phyloP scores from a whole-genome alignment of 2,113 vertebrate genomes.

The Trichechus manatus region DNA sequence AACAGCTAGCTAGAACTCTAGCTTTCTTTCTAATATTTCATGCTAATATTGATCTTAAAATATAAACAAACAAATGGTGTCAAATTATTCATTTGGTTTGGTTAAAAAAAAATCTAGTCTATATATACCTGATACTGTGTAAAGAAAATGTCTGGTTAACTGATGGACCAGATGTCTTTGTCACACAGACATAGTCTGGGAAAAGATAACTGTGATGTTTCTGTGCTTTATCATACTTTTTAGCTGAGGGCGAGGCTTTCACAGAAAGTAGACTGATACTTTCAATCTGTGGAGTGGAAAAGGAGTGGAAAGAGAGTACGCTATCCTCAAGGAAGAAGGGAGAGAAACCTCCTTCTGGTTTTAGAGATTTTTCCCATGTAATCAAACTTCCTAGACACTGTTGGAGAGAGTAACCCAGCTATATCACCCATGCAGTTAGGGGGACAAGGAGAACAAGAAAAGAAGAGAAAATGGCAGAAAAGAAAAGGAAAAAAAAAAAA shows the following conservation, averaged over 20 bases:
- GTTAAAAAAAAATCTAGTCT: background rate
- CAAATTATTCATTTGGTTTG: background rate
- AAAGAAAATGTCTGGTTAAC: background rate
- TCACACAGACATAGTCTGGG: background rate
- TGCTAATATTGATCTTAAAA: background rate
- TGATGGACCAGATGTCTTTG: background rate
- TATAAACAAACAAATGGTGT: background rate
- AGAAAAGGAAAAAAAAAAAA: background rate
- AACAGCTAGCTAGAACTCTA: background rate
- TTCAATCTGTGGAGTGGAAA: background rate
- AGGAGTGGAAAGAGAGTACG: background rate
- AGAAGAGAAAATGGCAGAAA: too few relatives aligned
- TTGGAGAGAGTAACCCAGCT: background rate
- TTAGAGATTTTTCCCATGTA: background rate
- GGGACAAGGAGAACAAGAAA: background rate
- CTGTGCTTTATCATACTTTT: background rate
- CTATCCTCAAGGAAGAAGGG: background rate
- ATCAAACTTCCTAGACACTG: background rate
- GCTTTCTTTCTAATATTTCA: background rate
- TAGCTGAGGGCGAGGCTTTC: background rate
- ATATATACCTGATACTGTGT: background rate
- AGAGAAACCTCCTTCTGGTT: background rate
- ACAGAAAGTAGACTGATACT: background rate
- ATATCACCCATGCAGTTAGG: background rate
- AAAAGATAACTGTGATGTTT: background rate